Conservation (phyloP, 2,888 invertebrate genomes). For the Dastarcus helophoroides region DNA sequence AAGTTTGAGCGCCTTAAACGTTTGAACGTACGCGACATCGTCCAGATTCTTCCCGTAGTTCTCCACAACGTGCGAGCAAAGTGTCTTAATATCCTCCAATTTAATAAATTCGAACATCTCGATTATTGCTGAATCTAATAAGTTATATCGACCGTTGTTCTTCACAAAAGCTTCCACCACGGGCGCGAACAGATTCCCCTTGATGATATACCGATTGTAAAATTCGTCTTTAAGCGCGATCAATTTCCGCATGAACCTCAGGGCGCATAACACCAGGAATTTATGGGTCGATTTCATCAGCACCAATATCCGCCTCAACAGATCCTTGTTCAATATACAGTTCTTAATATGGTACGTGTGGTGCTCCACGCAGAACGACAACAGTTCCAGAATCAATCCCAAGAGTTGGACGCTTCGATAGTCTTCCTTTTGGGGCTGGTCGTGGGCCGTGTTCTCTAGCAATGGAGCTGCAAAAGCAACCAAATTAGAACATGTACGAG, state of each 20-base stretch:
- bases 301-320: constrained; percentile 87
- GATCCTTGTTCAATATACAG: constrained; percentile 93
- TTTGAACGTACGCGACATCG: constrained; percentile 94
- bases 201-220: constrained; percentile 92
- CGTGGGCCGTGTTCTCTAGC: constrained; percentile 81
- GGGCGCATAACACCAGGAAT: constrained; percentile 91
- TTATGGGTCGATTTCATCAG: constrained; percentile 95
- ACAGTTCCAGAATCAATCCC: constrained; percentile 86
- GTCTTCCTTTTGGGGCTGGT: constrained; percentile 85
- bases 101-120: constrained; percentile 99
- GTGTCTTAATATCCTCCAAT: constrained; percentile 80
- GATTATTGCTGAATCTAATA: constrained; percentile 95
- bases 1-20: constrained; percentile 84
- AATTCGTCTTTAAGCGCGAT: constrained; percentile 97
- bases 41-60: constrained; percentile 91
- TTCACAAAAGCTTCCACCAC: constrained; percentile 92
- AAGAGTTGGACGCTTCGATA: constrained; percentile 93
- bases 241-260: constrained; percentile 94
- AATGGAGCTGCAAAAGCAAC: constrained; percentile 60
- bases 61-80: constrained; percentile 90
- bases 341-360: constrained; percentile 98
- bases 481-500: background rate
- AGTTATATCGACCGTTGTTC: constrained; percentile 96
- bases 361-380: constrained; percentile 98
- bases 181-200: constrained; percentile 88